These are phyloP conservation scores for Byasa hedistus DNA, from an alignment of 2,888 invertebrate genomes.

Conservation along the genomic window DNA sequence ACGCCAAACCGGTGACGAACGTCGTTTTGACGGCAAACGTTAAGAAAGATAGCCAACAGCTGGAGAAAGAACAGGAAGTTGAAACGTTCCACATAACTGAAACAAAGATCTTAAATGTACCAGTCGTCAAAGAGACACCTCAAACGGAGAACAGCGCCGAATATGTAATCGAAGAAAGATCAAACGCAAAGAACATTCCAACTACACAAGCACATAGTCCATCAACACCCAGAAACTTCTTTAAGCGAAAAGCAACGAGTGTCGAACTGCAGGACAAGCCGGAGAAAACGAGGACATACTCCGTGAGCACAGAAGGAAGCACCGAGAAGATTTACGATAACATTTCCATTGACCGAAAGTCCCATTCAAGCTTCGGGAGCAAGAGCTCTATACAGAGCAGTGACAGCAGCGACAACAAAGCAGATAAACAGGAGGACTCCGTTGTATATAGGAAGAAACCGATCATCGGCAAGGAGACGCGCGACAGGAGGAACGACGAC, in stretches of 20 bases:
- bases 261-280: slow-evolving; percentile 74
- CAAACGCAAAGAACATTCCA: slow-evolving; percentile 26
- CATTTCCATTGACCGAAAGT: slow-evolving; percentile 71
- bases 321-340: slow-evolving; percentile 71
- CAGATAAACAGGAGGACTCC: slow-evolving; percentile 67
- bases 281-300: slow-evolving; percentile 65
- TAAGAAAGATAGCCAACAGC: slow-evolving; percentile 68
- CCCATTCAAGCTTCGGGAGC: slow-evolving; percentile 73
- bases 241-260: slow-evolving; percentile 79
- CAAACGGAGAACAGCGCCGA: slow-evolving; percentile 46
- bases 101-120: slow-evolving; percentile 44
- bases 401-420: slow-evolving; percentile 67
- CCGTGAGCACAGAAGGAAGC: slow-evolving; percentile 68
- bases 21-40: slow-evolving; percentile 83
- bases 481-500: slow-evolving; percentile 80
- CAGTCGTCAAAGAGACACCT: slow-evolving; percentile 49
- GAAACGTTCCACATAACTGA: slow-evolving; percentile 53
- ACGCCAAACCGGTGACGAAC: slow-evolving; percentile 81
- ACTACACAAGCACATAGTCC: slow-evolving; percentile 54
- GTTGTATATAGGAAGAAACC: slow-evolving; percentile 81
- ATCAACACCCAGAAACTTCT: slow-evolving; percentile 69
- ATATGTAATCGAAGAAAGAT: slow-evolving; percentile 49
- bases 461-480: slow-evolving; percentile 62
- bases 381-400: slow-evolving; percentile 74
- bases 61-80: slow-evolving; percentile 56